Evolutionary conservation across 1,140 invertebrate species (phyloP), one percentile per base, ranked within the genome.

Genomic region (Drosophila nebulosa): DNA sequence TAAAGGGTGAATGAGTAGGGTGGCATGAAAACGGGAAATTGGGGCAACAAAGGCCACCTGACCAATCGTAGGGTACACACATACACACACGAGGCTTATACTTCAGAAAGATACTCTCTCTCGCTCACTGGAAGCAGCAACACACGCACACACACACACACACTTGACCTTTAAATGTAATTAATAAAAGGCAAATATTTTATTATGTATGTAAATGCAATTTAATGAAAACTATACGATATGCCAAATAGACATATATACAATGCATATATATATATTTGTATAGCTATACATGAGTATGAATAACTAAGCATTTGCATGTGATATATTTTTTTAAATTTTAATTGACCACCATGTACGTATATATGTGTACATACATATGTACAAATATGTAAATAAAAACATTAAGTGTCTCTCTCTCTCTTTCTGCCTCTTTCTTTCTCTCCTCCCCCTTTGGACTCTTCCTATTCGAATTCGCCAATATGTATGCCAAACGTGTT

Each of bases 41-140:
- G 88, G 81, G 81, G 81, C 81, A 85, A 81, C 74, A 86, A 78
- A 85, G 80, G 81, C 80, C 81, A 85, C 78, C 78, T 85, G 80
- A 84, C 79, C 80, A 84, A 84, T 76, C 72, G 80, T 81, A 85
- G 83, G 60, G 61, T 79, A 79, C 39, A 74, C 71, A 74, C 71
- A 60, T 35, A 50, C 52, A 30, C 36, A 53, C 21, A 59, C 26
- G 50, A 64, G 21, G 14, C 56, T 57, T 50, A 18, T 26, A 30
- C 24, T 16, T 16, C 24, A 53, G 16, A 18, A 42, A 42, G 39
- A 42, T 42, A 39, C 27, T 56, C n/a, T 32, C 53, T 56, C 53
- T 18, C 52, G 26, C 35, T 59, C 32, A 24, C 21, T 27, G 32
- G 46, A 61, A 67, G 50, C 22, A 30, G 35, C 53, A 39, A 72